Evolutionary conservation across 1,140 invertebrate species (phyloP), one percentile per base, ranked within the genome.

Genomic region (Rhopalosiphum padi): DNA sequence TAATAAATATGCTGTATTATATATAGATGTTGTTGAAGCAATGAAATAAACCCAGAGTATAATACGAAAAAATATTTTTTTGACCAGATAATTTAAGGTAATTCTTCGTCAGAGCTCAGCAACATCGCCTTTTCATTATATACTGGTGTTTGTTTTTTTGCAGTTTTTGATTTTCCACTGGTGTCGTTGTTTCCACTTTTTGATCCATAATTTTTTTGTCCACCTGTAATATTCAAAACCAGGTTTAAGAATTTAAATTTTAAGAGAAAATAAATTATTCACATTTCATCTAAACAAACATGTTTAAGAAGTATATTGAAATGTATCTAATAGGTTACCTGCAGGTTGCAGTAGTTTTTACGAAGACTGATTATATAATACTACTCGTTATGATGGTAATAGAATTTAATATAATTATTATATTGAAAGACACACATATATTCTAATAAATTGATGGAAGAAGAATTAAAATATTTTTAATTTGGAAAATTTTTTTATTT

Each of bases 41-140:
- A 43, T 90, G 37, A 68, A 90, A 68, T 60, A 90, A 90, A 68
- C 25, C 48, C 48, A 23, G 23, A 43, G 15, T 43, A 46, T 68
- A 35, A 8, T 60, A 90, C 1, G 60, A 48, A 43, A 48, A 51
- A 30, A 48, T 48, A 91, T 82, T 23, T 55, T 55, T 60, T 43
- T 41, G 11, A 30, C 46, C 0, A 68, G 37, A 68, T 41, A 77
- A 77, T 90, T 96, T 96, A 99, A 96, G 98, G 98, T 96, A 99
- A 99, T 96, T 99, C 99, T 95, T 99, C 99, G 95, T 99, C 99
- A 93, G 98, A 99, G 96, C 98, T 99, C 93, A 99, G 96, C 91
- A 99, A 96, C 96, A 99, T 98, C 41, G 98, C 98, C 96, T 99
- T 99, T 96, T 99, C 99, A 95, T 98, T 99, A 96, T 99, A 98